A percentile compares a stretch with the other conserved stretches of the same genome.
Conservation (phyloP, 2,797 vertebrate genomes). For the Pipistrellus pipistrellus region DNA sequence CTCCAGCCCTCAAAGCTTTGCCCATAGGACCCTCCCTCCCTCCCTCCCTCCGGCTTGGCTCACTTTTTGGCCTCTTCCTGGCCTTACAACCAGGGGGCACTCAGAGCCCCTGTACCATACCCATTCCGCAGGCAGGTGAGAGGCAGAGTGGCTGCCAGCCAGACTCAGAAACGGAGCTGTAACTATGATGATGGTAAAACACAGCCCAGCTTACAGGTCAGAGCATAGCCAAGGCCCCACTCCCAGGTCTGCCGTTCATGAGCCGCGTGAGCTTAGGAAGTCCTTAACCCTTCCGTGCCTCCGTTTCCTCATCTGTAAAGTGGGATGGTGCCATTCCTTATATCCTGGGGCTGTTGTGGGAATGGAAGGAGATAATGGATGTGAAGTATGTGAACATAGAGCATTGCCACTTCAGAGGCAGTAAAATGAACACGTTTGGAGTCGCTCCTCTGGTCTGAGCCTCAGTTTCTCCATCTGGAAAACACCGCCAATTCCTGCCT, state of each 20-base stretch:
- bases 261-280: neutral
- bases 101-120: neutral
- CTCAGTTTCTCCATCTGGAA: slow-evolving; percentile 39
- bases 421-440: neutral
- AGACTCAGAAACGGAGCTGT: neutral
- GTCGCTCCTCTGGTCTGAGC: neutral
- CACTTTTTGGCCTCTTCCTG: slow-evolving; percentile 51
- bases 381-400: neutral
- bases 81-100: slow-evolving; percentile 8
- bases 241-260: neutral
- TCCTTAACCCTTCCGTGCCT: neutral
- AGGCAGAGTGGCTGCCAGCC: neutral
- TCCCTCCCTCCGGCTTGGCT: slow-evolving; percentile 43
- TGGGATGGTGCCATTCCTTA: neutral
- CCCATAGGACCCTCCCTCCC: neutral
- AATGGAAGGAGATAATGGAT: neutral
- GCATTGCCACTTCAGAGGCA: neutral
- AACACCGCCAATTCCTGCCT: slow-evolving; percentile 10
- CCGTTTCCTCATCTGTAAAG: slow-evolving; percentile 11
- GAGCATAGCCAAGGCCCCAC: neutral
- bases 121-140: neutral
- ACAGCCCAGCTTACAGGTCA: neutral
- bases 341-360: neutral
- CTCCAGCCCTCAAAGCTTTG: neutral
- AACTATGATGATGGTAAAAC: neutral